These are phyloP conservation scores for Branchipolynoe longqiensis DNA, from an alignment of 2,888 invertebrate genomes.

Conservation along the genomic window DNA sequence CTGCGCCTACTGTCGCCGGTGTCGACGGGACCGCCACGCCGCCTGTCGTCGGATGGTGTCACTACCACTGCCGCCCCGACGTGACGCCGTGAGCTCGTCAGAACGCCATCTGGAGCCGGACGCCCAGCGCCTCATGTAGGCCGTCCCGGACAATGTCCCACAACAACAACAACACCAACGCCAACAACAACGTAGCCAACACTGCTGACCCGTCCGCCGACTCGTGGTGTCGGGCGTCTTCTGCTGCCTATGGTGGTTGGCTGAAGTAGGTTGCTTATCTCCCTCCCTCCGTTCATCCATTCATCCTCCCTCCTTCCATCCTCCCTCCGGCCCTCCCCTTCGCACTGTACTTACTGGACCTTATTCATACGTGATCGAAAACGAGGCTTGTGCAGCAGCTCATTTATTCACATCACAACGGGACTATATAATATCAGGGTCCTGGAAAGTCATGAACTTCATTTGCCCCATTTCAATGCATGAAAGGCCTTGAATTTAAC, in stretches of 20 bases:
- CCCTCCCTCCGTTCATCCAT: neutral
- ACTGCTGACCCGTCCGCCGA: conserved; percentile 5
- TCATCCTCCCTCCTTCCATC: conserved; percentile 4
- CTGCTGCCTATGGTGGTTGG: conserved; percentile 52
- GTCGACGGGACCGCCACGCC: conserved; percentile 25
- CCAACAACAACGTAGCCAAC: neutral
- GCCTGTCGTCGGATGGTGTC: conserved; percentile 16
- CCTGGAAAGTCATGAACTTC: too few relatives aligned
- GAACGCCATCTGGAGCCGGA: neutral
- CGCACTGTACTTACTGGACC: too few relatives aligned
- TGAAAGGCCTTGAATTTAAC: too few relatives aligned
- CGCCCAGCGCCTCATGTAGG: conserved; percentile 17
- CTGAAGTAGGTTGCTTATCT: conserved; percentile 38
- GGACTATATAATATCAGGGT: too few relatives aligned
- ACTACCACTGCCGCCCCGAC: neutral
- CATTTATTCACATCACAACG: too few relatives aligned
- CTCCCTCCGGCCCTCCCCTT: neutral
- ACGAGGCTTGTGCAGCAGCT: too few relatives aligned
- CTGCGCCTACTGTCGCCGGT: conserved; percentile 27
- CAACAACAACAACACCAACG: conserved; percentile 7
- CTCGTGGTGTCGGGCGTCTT: conserved; percentile 39
- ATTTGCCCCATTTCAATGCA: too few relatives aligned
- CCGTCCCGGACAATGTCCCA: conserved; percentile 28
- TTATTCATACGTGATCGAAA: too few relatives aligned
- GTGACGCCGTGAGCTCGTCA: too few relatives aligned